Evolutionary conservation across 2,797 vertebrate species (phyloP).

Genomic region (Diceros bicornis): DNA sequence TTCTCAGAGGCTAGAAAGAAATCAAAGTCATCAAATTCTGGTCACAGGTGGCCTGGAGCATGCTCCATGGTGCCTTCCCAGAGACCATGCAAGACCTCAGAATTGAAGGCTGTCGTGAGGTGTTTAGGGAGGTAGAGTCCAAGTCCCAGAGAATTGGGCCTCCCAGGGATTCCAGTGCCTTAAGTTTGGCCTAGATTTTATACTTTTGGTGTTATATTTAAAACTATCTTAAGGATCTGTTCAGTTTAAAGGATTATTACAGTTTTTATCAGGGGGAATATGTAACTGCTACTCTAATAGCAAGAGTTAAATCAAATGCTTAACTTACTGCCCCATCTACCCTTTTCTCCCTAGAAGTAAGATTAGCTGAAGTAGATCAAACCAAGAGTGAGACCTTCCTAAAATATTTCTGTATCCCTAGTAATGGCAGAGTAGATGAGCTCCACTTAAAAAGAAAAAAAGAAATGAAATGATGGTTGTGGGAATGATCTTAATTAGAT

Average conservation of each 20-base stretch:
- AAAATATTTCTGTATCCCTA: background rate
- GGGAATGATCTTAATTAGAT: background rate
- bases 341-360: background rate
- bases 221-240: background rate
- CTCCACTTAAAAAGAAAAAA: background rate
- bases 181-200: background rate
- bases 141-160: background rate
- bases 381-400: background rate
- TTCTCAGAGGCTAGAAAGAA: background rate
- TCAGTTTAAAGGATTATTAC: background rate
- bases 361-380: background rate
- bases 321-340: background rate
- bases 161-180: no score
- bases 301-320: background rate
- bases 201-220: background rate
- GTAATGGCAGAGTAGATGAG: background rate
- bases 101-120: background rate
- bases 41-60: background rate
- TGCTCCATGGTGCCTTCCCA: background rate
- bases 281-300: background rate
- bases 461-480: no score
- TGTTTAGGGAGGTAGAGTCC: no score
- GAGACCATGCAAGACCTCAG: background rate
- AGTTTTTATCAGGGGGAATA: background rate
- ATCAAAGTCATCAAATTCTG: background rate